phyloP scores from a whole-genome alignment of 2,113 vertebrate species.

The Gallinago jamesoni region DNA sequence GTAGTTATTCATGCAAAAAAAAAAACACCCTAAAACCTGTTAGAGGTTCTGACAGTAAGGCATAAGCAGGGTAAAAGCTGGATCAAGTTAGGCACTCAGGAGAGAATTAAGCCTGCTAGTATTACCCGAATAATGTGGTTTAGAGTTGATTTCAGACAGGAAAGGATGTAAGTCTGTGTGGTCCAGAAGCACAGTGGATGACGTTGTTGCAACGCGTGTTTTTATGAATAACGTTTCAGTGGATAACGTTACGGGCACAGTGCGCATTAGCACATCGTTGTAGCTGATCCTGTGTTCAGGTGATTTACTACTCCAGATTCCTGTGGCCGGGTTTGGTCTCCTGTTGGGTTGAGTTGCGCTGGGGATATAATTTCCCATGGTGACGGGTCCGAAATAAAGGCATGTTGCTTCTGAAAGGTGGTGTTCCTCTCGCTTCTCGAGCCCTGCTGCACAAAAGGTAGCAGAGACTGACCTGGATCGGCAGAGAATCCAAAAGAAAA shows the following conservation, averaged over 20 bases:
- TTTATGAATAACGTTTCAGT: background rate
- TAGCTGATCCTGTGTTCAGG: background rate
- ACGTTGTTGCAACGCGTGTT: background rate
- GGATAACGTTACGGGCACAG: background rate
- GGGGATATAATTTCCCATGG: background rate
- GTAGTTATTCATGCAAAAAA: background rate
- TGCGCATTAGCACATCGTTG: slow-evolving; percentile 5
- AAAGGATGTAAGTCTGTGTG: background rate
- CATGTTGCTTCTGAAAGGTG: background rate
- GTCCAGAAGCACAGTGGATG: background rate
- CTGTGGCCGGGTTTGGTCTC: background rate
- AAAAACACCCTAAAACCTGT: background rate
- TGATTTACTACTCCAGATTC: background rate
- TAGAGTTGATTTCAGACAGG: background rate
- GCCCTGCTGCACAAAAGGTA: background rate
- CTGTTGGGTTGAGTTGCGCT: background rate
- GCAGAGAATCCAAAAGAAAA: background rate
- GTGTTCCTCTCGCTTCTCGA: background rate
- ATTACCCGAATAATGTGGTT: background rate
- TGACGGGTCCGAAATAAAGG: background rate
- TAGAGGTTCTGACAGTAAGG: background rate
- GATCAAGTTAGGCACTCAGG: background rate
- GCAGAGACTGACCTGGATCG: background rate
- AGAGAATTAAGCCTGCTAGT: background rate
- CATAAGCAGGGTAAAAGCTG: background rate